Evolutionary conservation across 2,888 invertebrate species (phyloP), one percentile per base, ranked within the genome.

Genomic region (Carterocephalus palaemon): DNA sequence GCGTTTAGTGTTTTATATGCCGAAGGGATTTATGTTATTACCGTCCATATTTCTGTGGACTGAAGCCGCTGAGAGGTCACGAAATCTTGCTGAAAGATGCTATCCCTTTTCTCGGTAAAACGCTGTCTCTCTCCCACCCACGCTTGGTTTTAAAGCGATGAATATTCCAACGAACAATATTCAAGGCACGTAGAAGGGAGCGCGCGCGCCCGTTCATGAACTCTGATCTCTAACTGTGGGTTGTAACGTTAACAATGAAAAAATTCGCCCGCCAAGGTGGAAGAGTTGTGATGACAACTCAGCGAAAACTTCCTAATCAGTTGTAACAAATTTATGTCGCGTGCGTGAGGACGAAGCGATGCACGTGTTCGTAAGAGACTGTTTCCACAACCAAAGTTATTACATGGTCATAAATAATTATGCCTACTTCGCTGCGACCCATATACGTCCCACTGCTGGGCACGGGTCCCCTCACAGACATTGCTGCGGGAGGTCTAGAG

Each of bases 1-100:
- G 74, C 85, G 84, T 86, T 87, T 86, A 87, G 87, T 86, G 86
- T 86, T 88, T 87, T 87, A 87, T 87, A 87, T 84, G 83, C 85
- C 80, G 73, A 78, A 81, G 76, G 85, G 86, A 87, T 88, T 87
- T 86, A 87, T 85, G 83, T 86, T 87, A 87, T 86, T 87, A 82
- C 86, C 78, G 73, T 76, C 83, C 86, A 87, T 88, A 87, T 87
- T 87, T 88, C 78, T 85, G 73, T 75, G 75, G 79, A 75, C 82
- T 75, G 79, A 77, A 83, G 76, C 76, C 72, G 82, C 70, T 83
- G 86, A 86, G 82, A 86, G 85, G 86, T 85, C 86, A 85, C 86
- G 83, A 75, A 83, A 77, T 84, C 84, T 83, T 76, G 76, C 75
- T 66, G 70, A 72, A 71, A 70, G 67, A 57, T 51, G 48, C 34